Base-by-base conservation (phyloP, 2,888 invertebrate species). In the Sipunculus nudus region DNA sequence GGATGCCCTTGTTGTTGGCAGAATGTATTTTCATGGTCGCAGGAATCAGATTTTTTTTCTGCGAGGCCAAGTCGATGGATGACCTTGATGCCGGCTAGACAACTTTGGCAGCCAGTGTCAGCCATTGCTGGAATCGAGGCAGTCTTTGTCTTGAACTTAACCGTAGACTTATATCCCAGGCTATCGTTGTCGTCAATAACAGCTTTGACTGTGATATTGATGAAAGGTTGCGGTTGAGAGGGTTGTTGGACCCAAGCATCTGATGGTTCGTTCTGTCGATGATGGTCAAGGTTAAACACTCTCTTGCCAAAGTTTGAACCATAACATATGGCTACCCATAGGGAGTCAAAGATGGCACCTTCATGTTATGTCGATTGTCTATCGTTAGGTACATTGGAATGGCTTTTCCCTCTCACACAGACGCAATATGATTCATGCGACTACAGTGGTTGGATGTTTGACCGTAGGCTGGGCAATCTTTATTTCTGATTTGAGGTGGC, bases 21-120 rank as follows among this genome's bases (percentile, higher is more conserved):
- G 71, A 67, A 40, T 68, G 68, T 68, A 75, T 75, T 25, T 59
- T 59, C 68, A 73, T 67, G 4, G 59, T 71, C 19, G 74, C 74
- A 19, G 71, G 72, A n/a, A 73, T 67, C 8, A 76, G 66, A 59
- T 74, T 64, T 25, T 40, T 28, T n/a, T 32, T 53, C 21, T 4
- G n/a, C 31, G 8, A 75, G 54, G 3, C 73, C 69, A 25, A 75
- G 59, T n/a, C 53, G 56, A n/a, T 61, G 45, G 8, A 70, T 47
- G 1, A 71, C 57, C 26, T 67, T 65, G 0, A 70, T 53, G 1
- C 72, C 71, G 4, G 70, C 67, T 6, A 74, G 67, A 39, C 68
- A 74, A 38, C 69, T 63, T 49, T 74, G 72, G 55, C 63, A 71
- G 32, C 70, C 59, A 38, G 53, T 53, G 28, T 61, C 61, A 43